These are phyloP conservation scores for Nyctibius bracteatus DNA, from an alignment of 2,113 vertebrate species.

Conservation along the genomic window DNA sequence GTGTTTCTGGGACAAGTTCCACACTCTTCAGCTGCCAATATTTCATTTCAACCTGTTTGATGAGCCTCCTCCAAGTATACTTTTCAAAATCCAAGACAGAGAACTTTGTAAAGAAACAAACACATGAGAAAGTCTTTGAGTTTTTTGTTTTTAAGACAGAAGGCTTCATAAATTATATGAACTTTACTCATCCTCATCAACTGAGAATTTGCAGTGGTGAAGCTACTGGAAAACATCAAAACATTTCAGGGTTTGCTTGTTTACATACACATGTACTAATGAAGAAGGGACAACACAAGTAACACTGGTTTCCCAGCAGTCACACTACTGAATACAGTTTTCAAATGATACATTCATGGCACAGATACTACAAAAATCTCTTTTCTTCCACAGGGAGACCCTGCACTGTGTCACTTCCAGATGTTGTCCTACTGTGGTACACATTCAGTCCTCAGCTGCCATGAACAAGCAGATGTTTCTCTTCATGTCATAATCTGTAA, in stretches of 20 bases:
- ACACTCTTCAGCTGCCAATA: not conserved
- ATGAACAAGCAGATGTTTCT: constrained; percentile 16
- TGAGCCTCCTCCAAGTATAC: not conserved
- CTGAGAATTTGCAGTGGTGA: not conserved
- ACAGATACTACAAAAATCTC: not conserved
- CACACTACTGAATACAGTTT: not conserved
- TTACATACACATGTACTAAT: not conserved
- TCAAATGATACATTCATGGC: not conserved
- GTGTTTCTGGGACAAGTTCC: not conserved
- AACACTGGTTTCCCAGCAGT: not conserved
- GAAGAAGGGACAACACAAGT: not conserved
- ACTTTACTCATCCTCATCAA: not conserved
- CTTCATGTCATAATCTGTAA: not conserved
- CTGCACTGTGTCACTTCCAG: not conserved
- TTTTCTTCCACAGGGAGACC: not conserved
- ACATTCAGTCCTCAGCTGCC: not conserved
- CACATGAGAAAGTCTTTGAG: not conserved
- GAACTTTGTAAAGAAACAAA: not conserved
- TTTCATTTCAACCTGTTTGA: not conserved
- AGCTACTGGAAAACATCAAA: not conserved
- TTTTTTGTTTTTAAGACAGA: not conserved
- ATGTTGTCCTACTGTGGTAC: not conserved
- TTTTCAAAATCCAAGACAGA: not conserved
- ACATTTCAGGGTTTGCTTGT: not conserved
- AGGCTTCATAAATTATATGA: not conserved